Conservation (phyloP, 2,797 vertebrate species). For the Trachurus trachurus region DNA sequence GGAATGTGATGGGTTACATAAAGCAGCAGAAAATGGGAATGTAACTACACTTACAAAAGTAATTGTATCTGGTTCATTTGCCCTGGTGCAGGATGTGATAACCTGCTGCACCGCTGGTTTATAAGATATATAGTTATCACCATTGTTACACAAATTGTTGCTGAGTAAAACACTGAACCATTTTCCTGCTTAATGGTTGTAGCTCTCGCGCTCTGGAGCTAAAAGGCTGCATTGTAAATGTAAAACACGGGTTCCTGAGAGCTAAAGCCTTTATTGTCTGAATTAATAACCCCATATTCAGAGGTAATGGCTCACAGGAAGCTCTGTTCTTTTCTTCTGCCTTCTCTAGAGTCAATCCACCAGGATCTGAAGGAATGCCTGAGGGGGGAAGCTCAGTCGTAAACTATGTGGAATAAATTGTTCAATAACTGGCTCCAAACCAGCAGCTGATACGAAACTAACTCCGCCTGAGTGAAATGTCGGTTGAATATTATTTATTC, state of each 20-base stretch:
- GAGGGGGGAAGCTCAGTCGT: constrained; percentile 50
- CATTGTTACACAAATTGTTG: constrained; percentile 12
- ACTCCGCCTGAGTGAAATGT: constrained; percentile 40
- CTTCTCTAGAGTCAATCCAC: constrained; percentile 50
- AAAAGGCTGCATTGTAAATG: constrained; percentile 42
- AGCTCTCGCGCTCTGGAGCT: constrained; percentile 20
- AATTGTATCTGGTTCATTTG: background rate
- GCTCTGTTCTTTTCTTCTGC: constrained; percentile 50
- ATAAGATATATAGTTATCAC: constrained; percentile 13
- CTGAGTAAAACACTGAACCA: constrained; percentile 36
- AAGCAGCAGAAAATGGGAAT: background rate
- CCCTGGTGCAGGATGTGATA: background rate
- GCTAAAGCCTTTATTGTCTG: constrained; percentile 61
- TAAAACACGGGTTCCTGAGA: constrained; percentile 51
- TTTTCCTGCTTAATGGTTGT: constrained; percentile 14
- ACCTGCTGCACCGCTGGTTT: background rate
- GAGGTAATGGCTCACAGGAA: constrained; percentile 65
- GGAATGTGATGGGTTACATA: background rate
- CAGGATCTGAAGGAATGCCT: constrained; percentile 55
- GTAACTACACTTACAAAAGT: background rate
- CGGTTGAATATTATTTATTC: constrained; percentile 23
- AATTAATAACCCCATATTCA: constrained; percentile 66
- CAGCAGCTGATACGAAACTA: constrained; percentile 32
- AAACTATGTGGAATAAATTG: constrained; percentile 65
- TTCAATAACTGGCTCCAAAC: constrained; percentile 59